Evolutionary conservation across 2,797 vertebrate species (phyloP).

Genomic region (Allobates femoralis): DNA sequence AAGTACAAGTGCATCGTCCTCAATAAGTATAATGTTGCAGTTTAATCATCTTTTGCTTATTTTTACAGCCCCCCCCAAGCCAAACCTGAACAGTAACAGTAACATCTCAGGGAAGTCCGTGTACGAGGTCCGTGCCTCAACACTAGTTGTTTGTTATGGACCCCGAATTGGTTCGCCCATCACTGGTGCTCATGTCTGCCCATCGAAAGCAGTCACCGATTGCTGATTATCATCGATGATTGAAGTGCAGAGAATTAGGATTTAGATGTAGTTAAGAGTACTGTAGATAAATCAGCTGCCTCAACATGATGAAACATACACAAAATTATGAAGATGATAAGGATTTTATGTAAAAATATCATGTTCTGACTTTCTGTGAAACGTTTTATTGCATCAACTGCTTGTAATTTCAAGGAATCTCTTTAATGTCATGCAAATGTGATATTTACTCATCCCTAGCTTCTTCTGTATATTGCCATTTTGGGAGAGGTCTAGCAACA

Average conservation of each 20-base stretch:
- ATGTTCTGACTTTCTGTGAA: background rate
- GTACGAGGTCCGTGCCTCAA: no score
- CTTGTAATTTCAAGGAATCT: background rate
- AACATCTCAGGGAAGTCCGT: no score
- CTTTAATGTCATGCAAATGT: constrained; percentile 37
- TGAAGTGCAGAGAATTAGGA: background rate
- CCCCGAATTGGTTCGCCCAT: no score
- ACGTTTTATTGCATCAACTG: background rate
- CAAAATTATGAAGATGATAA: background rate
- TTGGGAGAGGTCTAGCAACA: background rate
- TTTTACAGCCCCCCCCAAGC: no score
- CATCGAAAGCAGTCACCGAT: no score
- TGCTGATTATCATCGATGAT: no score
- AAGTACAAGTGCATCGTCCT: no score
- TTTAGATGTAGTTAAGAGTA: background rate
- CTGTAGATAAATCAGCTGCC: background rate
- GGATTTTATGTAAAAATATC: background rate
- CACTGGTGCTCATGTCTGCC: no score
- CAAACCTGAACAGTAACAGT: no score
- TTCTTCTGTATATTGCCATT: background rate
- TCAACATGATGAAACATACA: background rate
- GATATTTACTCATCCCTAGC: constrained; percentile 5
- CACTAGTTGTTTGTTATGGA: no score
- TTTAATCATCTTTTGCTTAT: no score
- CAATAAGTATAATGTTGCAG: no score